Evolutionary conservation across 2,888 invertebrate species (phyloP), one percentile per base, ranked within the genome.

Genomic region (Julus scanicus): DNA sequence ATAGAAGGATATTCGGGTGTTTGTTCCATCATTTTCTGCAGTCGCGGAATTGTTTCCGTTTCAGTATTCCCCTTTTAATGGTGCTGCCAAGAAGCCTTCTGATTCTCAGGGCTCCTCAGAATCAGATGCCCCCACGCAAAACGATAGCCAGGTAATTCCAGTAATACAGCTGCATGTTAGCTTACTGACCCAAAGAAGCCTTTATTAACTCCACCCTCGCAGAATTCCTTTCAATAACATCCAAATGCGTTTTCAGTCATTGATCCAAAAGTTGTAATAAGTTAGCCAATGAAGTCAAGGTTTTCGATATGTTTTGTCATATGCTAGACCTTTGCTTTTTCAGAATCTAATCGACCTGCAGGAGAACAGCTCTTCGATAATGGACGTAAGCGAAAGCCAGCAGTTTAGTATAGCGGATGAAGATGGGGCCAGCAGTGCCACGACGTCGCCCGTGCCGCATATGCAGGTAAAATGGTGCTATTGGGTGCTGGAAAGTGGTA

Each of bases 321-420:
- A 83, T 13, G n/a, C 44, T 71, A 2, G n/a, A 53, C 5, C 29
- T 20, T 85, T 29, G 5, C 49, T 44, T 44, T 85, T 85, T n/a
- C 49, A 86, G 86, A 86, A 86, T 15, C 57, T 86, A 13, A 86
- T 86, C 57, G 86, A 86, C n/a, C 86, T 86, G 11, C 86, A 57
- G 11, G 86, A 86, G 13, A 85, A 85, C 49, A 53, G 85, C 20
- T 48, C 85, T 2, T 80, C 80, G 1, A 80, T 80, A 1, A 80
- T 80, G 80, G 80, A 80, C 80, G 80, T 80, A 2, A 40, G 11
- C 11, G 86, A 86, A 57, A 86, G 57, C 57, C 48, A 86, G 53
- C 57, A 49, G 63, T 86, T 86, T 37, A 86, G 86, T 17, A 86
- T 86, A 40, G 57, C 53, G 37, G 86, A 86, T 39, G 86, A 86